Percentiles rank a stretch among this genome's conserved stretches.
Evolutionary conservation across 2,888 invertebrate genomes (phyloP).

Genomic region (Pristionchus fissidentatus): DNA sequence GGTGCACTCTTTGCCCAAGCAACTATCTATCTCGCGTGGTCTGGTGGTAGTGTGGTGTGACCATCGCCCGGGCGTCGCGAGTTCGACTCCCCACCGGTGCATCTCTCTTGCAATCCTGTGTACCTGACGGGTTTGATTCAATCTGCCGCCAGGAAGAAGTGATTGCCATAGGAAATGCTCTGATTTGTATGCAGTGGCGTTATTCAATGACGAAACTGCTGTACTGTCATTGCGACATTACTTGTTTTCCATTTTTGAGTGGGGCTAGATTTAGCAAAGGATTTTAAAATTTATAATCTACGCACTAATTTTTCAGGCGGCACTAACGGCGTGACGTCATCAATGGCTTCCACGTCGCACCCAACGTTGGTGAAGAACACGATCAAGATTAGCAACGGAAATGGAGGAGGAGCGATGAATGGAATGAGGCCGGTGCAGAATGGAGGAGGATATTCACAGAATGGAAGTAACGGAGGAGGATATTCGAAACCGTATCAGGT

Average conservation of each 20-base stretch:
- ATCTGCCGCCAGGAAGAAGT: conserved; percentile 41
- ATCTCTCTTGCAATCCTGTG: conserved; percentile 43
- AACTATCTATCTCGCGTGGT: not conserved
- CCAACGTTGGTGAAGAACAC: not conserved
- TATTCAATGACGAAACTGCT: not conserved
- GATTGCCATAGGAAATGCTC: conserved; percentile 30
- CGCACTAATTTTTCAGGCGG: too few species aligned
- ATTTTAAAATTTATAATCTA: too few species aligned
- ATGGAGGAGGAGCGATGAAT: not conserved
- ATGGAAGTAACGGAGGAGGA: too few species aligned
- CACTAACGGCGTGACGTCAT: too few species aligned
- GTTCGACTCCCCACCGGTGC: conserved; percentile 36
- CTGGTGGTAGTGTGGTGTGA: conserved; percentile 19
- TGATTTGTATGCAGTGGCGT: conserved; percentile 43
- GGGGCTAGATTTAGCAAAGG: too few species aligned
- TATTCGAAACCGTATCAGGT: too few species aligned
- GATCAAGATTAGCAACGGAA: not conserved
- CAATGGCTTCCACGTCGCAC: too few species aligned
- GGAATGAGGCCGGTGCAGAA: not conserved
- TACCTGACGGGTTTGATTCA: conserved; percentile 41
- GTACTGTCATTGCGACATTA: conserved; percentile 43
- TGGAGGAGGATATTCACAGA: too few species aligned
- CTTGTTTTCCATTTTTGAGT: too few species aligned
- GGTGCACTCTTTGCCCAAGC: not conserved
- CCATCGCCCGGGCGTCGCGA: not conserved